Percentiles rank a stretch among this genome's conserved stretches.
Conservation (phyloP, 2,888 invertebrate genomes). For the Netelia melanura region DNA sequence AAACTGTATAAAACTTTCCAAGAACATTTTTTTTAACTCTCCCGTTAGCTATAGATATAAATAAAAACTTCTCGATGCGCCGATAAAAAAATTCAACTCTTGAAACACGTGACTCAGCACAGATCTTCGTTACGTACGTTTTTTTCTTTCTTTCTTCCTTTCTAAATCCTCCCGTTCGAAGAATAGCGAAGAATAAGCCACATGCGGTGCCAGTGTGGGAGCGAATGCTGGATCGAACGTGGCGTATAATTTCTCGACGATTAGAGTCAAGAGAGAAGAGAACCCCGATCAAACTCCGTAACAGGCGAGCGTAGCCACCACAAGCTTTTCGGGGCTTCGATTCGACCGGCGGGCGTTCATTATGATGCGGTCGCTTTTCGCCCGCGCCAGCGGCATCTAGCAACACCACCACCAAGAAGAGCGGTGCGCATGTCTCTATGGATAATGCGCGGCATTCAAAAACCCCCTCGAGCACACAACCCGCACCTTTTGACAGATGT, state of each 20-base stretch:
- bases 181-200: conserved; percentile 15
- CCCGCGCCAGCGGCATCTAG: not conserved
- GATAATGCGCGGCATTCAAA: conserved; percentile 63
- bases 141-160: conserved; percentile 17
- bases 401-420: not conserved
- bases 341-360: conserved; percentile 70
- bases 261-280: conserved; percentile 74
- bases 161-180: conserved; percentile 12
- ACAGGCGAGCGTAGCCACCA: conserved; percentile 61
- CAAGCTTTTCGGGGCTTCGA: conserved; percentile 59
- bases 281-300: conserved; percentile 75
- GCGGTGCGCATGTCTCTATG: conserved; percentile 48
- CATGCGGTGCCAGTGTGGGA: conserved; percentile 19
- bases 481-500: conserved; percentile 80
- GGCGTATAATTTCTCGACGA: conserved; percentile 82
- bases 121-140: conserved; percentile 1
- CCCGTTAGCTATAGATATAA: too few relatives aligned
- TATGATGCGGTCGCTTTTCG: conserved; percentile 65
- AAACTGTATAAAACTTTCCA: too few relatives aligned
- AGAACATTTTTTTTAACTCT: too few relatives aligned
- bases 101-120: conserved; percentile 4
- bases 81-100: not conserved
- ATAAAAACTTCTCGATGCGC: too few relatives aligned
- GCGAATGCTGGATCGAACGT: conserved; percentile 66
- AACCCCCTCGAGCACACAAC: conserved; percentile 64